Evolutionary conservation across 2,888 invertebrate species (phyloP).

Genomic region (Hirtodrosophila duncani): DNA sequence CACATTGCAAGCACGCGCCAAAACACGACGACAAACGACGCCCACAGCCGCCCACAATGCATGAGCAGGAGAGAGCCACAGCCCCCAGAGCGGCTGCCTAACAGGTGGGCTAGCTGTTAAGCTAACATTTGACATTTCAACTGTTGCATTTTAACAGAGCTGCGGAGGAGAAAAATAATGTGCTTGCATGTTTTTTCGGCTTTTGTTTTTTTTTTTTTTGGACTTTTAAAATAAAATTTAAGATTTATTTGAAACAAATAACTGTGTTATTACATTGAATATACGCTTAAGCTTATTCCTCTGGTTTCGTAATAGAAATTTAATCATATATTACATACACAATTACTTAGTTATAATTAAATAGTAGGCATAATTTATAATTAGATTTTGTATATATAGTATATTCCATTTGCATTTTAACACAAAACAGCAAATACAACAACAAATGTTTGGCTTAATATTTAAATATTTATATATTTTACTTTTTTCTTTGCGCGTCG

Average conservation of each 20-base stretch:
- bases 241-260: slow-evolving; percentile 79
- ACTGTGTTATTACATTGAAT: slow-evolving; percentile 77
- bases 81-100: not conserved
- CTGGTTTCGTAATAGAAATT: slow-evolving; percentile 51
- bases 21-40: too few species aligned
- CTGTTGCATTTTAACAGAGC: slow-evolving; percentile 1
- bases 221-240: slow-evolving; percentile 74
- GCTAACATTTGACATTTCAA: not conserved
- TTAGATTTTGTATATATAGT: slow-evolving; percentile 20
- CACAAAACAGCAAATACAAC: slow-evolving; percentile 34
- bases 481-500: slow-evolving; percentile 27
- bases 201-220: slow-evolving; percentile 18
- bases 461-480: not conserved
- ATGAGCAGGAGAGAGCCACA: slow-evolving; percentile 9
- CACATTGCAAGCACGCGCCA: too few species aligned
- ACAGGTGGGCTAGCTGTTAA: not conserved
- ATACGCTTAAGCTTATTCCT: slow-evolving; percentile 40
- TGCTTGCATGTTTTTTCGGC: too few species aligned
- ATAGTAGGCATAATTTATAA: slow-evolving; percentile 50
- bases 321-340: slow-evolving; percentile 72
- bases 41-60: too few species aligned
- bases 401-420: slow-evolving; percentile 16
- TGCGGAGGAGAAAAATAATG: not conserved
- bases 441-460: slow-evolving; percentile 24
- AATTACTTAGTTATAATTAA: slow-evolving; percentile 61